Percentiles rank a stretch among this genome's conserved stretches.
These are phyloP conservation scores for Choristoneura fumiferana DNA, from an alignment of 1,140 invertebrate species.

Conservation along the genomic window DNA sequence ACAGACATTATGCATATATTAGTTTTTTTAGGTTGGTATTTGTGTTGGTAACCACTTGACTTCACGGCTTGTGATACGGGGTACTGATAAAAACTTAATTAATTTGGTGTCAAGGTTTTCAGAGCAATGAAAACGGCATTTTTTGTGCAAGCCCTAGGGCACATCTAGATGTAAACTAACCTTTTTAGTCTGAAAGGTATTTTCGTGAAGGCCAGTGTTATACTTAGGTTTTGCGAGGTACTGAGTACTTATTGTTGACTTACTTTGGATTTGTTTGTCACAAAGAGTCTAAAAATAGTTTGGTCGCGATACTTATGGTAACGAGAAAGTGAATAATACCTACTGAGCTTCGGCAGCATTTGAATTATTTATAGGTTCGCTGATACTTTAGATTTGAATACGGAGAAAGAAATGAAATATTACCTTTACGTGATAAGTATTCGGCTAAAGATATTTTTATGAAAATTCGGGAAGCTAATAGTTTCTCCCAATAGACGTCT, in stretches of 20 bases:
- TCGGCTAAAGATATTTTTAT: background rate
- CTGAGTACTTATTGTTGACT: too few species aligned
- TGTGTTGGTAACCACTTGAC: conserved; percentile 3
- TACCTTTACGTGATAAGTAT: background rate
- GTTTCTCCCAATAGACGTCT: too few species aligned
- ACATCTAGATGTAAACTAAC: background rate
- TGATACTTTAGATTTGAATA: background rate
- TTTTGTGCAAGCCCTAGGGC: background rate
- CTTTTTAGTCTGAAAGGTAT: background rate
- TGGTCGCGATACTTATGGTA: background rate
- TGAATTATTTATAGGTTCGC: conserved; percentile 7
- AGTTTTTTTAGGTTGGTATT: conserved; percentile 9
- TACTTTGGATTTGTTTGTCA: background rate
- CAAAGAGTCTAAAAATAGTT: conserved; percentile 14
- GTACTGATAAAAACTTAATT: conserved; percentile 8
- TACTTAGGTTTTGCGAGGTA: background rate
- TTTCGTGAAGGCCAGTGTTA: background rate
- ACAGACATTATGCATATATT: background rate
- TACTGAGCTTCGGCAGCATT: background rate
- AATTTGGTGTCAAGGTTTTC: conserved; percentile 9
- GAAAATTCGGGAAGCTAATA: too few species aligned
- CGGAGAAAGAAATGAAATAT: background rate
- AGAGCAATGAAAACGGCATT: background rate
- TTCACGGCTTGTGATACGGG: background rate
- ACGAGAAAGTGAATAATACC: background rate